Base-by-base conservation (phyloP, 2,888 invertebrate species). In the Stenodema calcarata region DNA sequence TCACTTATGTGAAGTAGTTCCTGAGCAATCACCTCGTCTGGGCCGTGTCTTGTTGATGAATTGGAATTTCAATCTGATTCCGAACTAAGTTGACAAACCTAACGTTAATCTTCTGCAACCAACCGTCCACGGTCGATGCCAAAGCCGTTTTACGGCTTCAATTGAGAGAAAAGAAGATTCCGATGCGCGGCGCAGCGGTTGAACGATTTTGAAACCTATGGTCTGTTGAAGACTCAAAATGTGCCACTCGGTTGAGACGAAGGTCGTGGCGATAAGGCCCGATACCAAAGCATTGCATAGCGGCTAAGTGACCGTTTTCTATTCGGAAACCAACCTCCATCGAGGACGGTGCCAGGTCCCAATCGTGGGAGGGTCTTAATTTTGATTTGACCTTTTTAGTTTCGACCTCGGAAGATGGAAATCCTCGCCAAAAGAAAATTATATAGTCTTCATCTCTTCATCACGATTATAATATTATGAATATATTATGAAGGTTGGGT, bases 291-390 rank as follows among this genome's bases (percentile, higher is more conserved):
- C 44, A 35, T 62, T 62, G 62, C 73, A 35, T 30, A 73, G 73
- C n/a, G 42, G 44, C 78, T 78, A 78, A 78, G 78, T 78, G 78
- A 78, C 78, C 78, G 44, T 78, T 73, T 78, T 78, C 78, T 78
- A 78, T 78, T 78, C 78, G 78, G 42, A 11, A 3, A 42, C 27
- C 44, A 44, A 44, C 78, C 78, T 78, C 78, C 16, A 23, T n/a
- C 44, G 78, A 78, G 78, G 78, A 78, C 78, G 18, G 4, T 6
- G 11, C 44, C 44, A 44, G 78, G 44, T 23, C 62, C 50, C 6
- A 0, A 4, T n/a, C 50, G 50, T 50, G n/a, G 50, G 50, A 50
- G 50, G 50, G 50, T 16, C n/a, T 62, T 62, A 62, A 62, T 62
- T 62, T 23, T 23, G 62, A 62, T 23, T 23, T 18, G 9, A 62